These are phyloP conservation scores for Ramphastos sulfuratus DNA, from an alignment of 2,113 vertebrate genomes.

Conservation along the genomic window DNA sequence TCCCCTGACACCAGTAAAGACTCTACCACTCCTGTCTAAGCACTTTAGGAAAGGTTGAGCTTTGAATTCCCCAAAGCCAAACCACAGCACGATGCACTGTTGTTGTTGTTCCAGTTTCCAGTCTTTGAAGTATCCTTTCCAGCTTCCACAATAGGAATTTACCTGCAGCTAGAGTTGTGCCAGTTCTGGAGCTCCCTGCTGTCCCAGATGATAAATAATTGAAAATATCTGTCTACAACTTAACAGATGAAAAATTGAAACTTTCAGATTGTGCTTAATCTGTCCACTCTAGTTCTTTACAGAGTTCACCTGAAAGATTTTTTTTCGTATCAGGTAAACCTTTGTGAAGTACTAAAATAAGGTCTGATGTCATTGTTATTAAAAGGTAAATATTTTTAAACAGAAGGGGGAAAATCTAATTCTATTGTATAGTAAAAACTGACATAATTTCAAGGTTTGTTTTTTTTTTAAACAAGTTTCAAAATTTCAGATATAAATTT, in stretches of 20 bases:
- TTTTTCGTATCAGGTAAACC: background rate
- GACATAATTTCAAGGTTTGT: background rate
- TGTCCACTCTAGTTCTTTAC: background rate
- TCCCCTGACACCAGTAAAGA: constrained; percentile 21
- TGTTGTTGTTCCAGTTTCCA: background rate
- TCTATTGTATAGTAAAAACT: background rate
- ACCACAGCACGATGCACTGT: background rate
- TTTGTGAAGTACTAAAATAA: background rate
- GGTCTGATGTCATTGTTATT: background rate
- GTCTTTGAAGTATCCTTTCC: background rate
- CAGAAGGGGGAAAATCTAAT: background rate
- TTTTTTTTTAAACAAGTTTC: background rate
- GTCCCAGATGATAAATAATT: background rate
- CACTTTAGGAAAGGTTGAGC: constrained; percentile 3
- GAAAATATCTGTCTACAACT: background rate
- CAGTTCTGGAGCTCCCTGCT: background rate
- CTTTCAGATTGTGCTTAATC: background rate
- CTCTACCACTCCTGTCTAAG: constrained; percentile 20
- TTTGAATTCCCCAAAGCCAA: constrained; percentile 38
- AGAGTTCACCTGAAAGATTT: background rate
- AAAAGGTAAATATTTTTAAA: background rate
- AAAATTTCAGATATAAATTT: background rate
- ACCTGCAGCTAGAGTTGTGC: background rate
- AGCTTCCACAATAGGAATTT: background rate
- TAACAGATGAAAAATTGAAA: background rate